Base-by-base conservation (phyloP, 2,888 invertebrate genomes). In the Sisyra terminalis region DNA sequence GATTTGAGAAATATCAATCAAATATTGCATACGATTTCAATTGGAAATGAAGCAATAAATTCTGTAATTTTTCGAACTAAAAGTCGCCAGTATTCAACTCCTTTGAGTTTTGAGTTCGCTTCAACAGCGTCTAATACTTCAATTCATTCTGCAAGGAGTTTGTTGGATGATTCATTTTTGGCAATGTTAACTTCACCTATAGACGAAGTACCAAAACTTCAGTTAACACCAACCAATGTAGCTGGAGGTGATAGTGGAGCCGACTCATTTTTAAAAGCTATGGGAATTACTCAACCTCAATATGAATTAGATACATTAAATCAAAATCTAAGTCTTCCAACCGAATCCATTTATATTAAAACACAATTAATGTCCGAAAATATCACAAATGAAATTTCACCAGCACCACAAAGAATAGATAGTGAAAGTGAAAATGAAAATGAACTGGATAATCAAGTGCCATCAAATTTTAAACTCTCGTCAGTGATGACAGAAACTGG, bases 1-100 rank as follows among this genome's bases (percentile, higher is more conserved):
- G 73, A 75, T 55, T 59, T 70, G 10, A 62, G 73, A 50, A 68
- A 70, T 50, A 55, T 71, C 35, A 60, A 61, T 24, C 59, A 56
- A 44, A 67, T 71, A 0, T 54, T 65, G 10, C 61, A 64, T 51
- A 53, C 66, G 10, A 57, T 72, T 24, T 60, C 63, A 49, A 69
- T 72, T 14, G 53, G 63, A 11, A 71, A 69, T 50, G 70, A 71
- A 52, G 64, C 65, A 4, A 38, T 45, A 44, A 30, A 39, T 48
- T 17, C 48, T 42, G 30, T 48, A 48, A 43, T 39, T 49, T 32
- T 13, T 44, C 13, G 49, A 47, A 34, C 13, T 18, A 15, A n/a
- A 42, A 14, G 34, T 34, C n/a, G 11, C 8, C 9, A 30, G 10
- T 13, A n/a, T 7, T 35, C 35, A 11, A 17, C 18, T 3, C 7